Evolutionary conservation across 2,797 vertebrate species (phyloP).

Genomic region (Champsocephalus gunnari): DNA sequence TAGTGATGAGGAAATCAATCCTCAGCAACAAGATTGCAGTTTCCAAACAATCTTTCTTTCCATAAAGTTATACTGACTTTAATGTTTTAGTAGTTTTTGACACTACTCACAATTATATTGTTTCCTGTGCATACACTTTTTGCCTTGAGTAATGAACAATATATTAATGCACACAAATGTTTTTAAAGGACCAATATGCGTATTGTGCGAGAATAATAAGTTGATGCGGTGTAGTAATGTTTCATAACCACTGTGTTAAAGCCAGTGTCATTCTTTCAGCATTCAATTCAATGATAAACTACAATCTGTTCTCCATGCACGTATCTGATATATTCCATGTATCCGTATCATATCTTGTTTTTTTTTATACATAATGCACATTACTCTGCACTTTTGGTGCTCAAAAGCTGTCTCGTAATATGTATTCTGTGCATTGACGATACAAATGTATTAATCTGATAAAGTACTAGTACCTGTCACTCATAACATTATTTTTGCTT

Average conservation of each 20-base stretch:
- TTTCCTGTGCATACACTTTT: neutral
- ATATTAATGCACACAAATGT: neutral
- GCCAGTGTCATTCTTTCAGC: neutral
- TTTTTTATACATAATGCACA: too few species aligned
- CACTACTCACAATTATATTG: too few species aligned
- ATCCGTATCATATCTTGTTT: too few species aligned
- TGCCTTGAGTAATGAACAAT: neutral
- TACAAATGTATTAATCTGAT: too few species aligned
- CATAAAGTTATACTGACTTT: neutral
- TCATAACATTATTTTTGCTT: neutral
- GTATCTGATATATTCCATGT: too few species aligned
- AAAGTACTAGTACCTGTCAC: too few species aligned
- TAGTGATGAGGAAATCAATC: constrained; percentile 7
- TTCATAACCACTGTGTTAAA: neutral
- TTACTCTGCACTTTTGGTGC: too few species aligned
- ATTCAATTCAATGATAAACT: neutral
- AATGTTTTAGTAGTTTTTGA: too few species aligned
- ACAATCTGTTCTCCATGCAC: neutral
- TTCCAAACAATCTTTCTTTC: neutral
- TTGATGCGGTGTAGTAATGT: neutral
- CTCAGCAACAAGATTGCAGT: neutral
- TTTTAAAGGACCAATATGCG: too few species aligned
- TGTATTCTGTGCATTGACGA: too few species aligned
- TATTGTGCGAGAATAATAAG: neutral
- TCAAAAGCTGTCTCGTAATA: too few species aligned